phyloP scores from a whole-genome alignment of 2,113 vertebrate genomes.

The Macquaria australasica region DNA sequence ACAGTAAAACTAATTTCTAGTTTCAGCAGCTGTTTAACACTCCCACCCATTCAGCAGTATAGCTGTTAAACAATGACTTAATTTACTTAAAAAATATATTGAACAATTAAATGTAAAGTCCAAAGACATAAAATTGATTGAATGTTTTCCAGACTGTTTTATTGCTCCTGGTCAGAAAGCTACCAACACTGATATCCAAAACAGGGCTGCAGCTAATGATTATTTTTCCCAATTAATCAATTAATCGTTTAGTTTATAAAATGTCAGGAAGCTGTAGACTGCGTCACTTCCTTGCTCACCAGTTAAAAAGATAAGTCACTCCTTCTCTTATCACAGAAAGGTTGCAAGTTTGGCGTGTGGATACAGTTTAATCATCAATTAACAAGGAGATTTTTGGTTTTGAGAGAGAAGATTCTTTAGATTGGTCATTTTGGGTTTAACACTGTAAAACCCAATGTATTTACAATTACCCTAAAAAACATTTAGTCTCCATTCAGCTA shows the following conservation, averaged over 20 bases:
- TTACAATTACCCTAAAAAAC: no score
- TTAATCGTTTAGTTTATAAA: not conserved
- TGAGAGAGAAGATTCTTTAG: not conserved
- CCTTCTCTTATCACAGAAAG: not conserved
- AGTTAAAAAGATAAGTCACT: not conserved
- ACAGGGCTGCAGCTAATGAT: not conserved
- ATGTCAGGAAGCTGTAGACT: not conserved
- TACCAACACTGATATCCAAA: not conserved
- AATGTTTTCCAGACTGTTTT: conserved; percentile 24
- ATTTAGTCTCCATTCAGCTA: not conserved
- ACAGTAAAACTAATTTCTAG: not conserved
- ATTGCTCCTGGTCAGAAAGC: not conserved
- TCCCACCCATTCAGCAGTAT: not conserved
- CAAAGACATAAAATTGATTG: conserved; percentile 15
- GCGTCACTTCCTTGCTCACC: not conserved
- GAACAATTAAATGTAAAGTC: conserved; percentile 12
- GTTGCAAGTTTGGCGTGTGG: no score
- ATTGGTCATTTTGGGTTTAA: not conserved
- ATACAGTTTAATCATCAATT: not conserved
- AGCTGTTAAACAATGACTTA: conserved; percentile 1
- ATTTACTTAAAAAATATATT: conserved; percentile 10
- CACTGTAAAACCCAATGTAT: not conserved
- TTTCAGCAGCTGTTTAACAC: not conserved
- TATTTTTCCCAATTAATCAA: not conserved
- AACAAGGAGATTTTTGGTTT: not conserved